Evolutionary conservation across 2,113 vertebrate genomes (phyloP).

Genomic region (Cyanoderma ruficeps): DNA sequence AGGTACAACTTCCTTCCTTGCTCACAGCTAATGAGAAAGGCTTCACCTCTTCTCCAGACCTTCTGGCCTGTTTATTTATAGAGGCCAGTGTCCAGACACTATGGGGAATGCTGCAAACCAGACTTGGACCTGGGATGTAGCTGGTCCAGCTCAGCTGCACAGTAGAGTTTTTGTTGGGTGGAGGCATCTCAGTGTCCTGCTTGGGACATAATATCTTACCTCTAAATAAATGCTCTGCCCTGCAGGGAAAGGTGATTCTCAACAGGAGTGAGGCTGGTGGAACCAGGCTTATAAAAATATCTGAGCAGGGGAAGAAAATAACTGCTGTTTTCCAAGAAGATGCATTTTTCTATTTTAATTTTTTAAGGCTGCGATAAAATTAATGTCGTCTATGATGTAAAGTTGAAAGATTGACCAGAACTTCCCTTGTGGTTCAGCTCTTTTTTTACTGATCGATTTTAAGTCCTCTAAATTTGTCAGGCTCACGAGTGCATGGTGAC

Average conservation of each 20-base stretch:
- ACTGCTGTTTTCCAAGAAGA: constrained; percentile 69
- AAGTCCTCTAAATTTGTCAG: constrained; percentile 55
- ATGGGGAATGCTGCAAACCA: constrained; percentile 56
- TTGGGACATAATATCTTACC: constrained; percentile 43
- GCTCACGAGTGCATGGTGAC: neutral
- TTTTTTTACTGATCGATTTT: constrained; percentile 62
- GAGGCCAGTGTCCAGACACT: constrained; percentile 36
- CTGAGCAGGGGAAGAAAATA: constrained; percentile 57
- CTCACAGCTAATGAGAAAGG: constrained; percentile 39
- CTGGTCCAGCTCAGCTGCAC: constrained; percentile 36
- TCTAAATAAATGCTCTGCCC: constrained; percentile 61
- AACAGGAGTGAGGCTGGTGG: constrained; percentile 52
- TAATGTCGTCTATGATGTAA: constrained; percentile 61
- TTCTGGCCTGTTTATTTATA: constrained; percentile 54
- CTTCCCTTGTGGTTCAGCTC: constrained; percentile 51
- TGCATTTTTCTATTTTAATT: constrained; percentile 67
- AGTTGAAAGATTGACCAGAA: constrained; percentile 48
- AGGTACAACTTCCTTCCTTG: constrained; percentile 52
- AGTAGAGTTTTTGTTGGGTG: constrained; percentile 50
- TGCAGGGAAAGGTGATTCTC: constrained; percentile 52
- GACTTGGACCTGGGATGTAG: neutral
- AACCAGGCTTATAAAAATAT: constrained; percentile 67
- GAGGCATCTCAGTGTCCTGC: constrained; percentile 50
- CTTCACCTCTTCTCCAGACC: constrained; percentile 39
- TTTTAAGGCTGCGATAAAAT: constrained; percentile 71